Evolutionary conservation across 2,113 vertebrate species (phyloP), one percentile per base, ranked within the genome.

Genomic region (Turdus rufiventris): DNA sequence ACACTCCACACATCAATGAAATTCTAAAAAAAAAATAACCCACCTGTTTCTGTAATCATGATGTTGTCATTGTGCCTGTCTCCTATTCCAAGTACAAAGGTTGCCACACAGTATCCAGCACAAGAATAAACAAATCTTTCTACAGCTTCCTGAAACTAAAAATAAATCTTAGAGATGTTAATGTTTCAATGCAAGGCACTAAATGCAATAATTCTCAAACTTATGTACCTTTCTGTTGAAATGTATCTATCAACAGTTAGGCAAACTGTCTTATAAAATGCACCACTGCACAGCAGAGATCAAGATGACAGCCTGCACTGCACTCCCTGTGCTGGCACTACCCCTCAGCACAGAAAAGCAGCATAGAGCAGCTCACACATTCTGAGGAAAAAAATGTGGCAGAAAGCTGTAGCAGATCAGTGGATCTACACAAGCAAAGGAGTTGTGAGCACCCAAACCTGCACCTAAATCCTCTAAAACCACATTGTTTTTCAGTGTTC

Each of bases 1-100:
- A 65, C 34, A 79, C 24, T 24, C 7, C 2, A 4, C 8, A 31
- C 16, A 45, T 63, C 53, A 19, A 17, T 6, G 47, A 77, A 67
- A 73, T 36, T 57, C n/a, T 67, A 5, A 77, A 62, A 65, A 87
- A 40, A 47, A 74, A 68, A n/a, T 14, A 67, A 84, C 97, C 96
- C 97, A 99, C 99, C 99, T 80, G 98, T 98, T 92, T 99, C 99
- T 33, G 99, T 99, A 97, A 99, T 99, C 99, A 99, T 99, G 95
- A 99, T 99, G 97, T 99, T 99, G 97, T 99, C 99, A 15, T 99
- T 99, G 97, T 99, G 99, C 26, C 99, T 98, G 97, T 99, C 99
- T 13, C 99, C 99, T 51, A 99, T 99, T n/a, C 99, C 99, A 95
- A 99, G 98, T 66, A 99, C 99, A 67, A 99, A 99, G 11, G 99